Evolutionary conservation across 2,888 invertebrate species (phyloP).

Genomic region (Melanostoma scalare): DNA sequence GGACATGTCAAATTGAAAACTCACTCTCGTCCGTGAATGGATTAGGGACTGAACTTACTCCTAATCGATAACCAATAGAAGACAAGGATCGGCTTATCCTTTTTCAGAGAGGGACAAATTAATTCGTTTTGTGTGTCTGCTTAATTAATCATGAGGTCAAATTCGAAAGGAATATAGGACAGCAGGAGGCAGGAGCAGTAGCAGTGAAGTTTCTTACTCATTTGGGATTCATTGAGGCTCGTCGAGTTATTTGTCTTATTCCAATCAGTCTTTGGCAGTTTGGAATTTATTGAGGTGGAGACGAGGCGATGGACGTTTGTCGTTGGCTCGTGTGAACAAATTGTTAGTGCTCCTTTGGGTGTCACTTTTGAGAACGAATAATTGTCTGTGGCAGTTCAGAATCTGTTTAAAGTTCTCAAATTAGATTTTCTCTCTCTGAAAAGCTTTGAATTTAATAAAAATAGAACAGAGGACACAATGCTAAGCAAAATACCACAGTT

Average conservation of each 20-base stretch:
- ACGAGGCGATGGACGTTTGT: not conserved
- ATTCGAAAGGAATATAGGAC: conserved; percentile 22
- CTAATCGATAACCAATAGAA: conserved; percentile 50
- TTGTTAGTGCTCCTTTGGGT: conserved; percentile 39
- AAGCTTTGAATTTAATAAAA: not conserved
- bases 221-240: conserved; percentile 62
- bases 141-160: conserved; percentile 69
- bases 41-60: conserved; percentile 11
- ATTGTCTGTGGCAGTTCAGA: conserved; percentile 53
- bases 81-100: conserved; percentile 48
- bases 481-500: too few species aligned
- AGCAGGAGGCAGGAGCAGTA: not conserved
- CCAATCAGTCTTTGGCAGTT: conserved; percentile 57
- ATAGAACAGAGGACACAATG: not conserved
- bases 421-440: conserved; percentile 35
- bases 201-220: conserved; percentile 25
- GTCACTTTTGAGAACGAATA: conserved; percentile 55
- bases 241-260: conserved; percentile 44
- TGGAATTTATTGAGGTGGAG: conserved; percentile 3
- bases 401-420: conserved; percentile 51
- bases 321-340: conserved; percentile 41
- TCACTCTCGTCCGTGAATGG: not conserved
- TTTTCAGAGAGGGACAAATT: conserved; percentile 33
- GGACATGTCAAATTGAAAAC: conserved; percentile 35
- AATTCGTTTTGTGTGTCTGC: conserved; percentile 64